Evolutionary conservation across 1,140 invertebrate species (phyloP).

Genomic region (Diabrotica virgifera): DNA sequence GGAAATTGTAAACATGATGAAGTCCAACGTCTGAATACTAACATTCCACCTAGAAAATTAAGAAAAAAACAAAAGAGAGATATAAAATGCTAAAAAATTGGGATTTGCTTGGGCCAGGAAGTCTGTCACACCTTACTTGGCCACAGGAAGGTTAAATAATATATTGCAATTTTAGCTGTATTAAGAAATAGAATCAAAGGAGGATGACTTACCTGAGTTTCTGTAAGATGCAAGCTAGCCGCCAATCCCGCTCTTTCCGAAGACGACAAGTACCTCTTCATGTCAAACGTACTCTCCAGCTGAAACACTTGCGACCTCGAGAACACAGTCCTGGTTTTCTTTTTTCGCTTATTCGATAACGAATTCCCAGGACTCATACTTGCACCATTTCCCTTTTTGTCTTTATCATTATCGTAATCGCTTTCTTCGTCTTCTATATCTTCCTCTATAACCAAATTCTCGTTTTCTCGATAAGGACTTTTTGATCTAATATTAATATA

Average conservation of each 20-base stretch:
- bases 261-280: conserved; percentile 95
- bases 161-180: too few relatives aligned
- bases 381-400: conserved; percentile 56
- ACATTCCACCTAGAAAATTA: too few relatives aligned
- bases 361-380: conserved; percentile 52
- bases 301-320: conserved; percentile 94
- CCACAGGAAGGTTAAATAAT: too few relatives aligned
- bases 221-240: conserved; percentile 88
- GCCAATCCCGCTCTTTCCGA: conserved; percentile 93
- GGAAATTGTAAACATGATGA: too few relatives aligned
- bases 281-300: conserved; percentile 95
- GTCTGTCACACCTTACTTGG: too few relatives aligned
- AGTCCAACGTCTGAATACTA: too few relatives aligned
- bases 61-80: too few relatives aligned
- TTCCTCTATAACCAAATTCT: conserved; percentile 57
- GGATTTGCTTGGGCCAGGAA: too few relatives aligned
- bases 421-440: conserved; percentile 68
- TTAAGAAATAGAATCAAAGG: too few relatives aligned
- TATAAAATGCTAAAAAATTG: too few relatives aligned
- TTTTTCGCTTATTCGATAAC: conserved; percentile 80
- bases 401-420: conserved; percentile 62
- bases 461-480: conserved; percentile 47
- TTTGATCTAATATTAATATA: conserved; percentile 50
- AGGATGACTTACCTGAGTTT: conserved; percentile 65
- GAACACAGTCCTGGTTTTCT: conserved; percentile 98